Percentiles rank a stretch among this genome's conserved stretches.
Evolutionary conservation across 1,140 invertebrate species (phyloP).

Genomic region (Lepidotrigona ventralis): DNA sequence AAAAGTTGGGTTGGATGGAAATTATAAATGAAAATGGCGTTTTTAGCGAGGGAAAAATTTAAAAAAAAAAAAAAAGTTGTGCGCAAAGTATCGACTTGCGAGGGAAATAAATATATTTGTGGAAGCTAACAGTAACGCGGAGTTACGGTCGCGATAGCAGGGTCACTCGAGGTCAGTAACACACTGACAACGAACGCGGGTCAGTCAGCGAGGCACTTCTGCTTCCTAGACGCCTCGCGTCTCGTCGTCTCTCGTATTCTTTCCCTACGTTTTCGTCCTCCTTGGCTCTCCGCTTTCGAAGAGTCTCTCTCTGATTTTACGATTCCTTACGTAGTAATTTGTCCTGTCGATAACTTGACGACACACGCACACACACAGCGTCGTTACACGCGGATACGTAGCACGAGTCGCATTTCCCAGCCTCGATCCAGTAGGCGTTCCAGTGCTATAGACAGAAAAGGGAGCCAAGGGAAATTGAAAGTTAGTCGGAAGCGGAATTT

Average conservation of each 20-base stretch:
- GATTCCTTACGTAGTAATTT: not conserved
- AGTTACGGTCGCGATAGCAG: conserved; percentile 74
- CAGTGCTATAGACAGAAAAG: not conserved
- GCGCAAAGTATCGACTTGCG: conserved; percentile 1
- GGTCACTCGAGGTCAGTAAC: conserved; percentile 79
- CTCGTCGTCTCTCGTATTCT: not conserved
- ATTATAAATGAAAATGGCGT: not conserved
- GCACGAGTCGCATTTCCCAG: not conserved
- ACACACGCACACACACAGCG: not conserved
- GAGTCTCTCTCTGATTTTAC: not conserved
- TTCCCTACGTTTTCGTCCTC: not conserved
- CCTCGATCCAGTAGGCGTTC: no score
- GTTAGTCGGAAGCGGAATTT: conserved; percentile 2
- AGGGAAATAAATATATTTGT: conserved; percentile 67
- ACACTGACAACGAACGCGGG: conserved; percentile 70
- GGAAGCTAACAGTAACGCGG: conserved; percentile 70
- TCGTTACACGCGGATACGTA: not conserved
- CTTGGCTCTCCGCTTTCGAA: not conserved
- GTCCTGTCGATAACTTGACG: not conserved
- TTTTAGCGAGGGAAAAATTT: not conserved
- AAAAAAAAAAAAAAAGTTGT: no score
- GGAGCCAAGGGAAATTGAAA: conserved; percentile 37
- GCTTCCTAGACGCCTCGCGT: conserved; percentile 22
- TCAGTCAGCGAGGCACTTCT: conserved; percentile 51
- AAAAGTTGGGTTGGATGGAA: not conserved